These are phyloP conservation scores for Scomber colias DNA, from an alignment of 2,113 vertebrate species.

Conservation along the genomic window DNA sequence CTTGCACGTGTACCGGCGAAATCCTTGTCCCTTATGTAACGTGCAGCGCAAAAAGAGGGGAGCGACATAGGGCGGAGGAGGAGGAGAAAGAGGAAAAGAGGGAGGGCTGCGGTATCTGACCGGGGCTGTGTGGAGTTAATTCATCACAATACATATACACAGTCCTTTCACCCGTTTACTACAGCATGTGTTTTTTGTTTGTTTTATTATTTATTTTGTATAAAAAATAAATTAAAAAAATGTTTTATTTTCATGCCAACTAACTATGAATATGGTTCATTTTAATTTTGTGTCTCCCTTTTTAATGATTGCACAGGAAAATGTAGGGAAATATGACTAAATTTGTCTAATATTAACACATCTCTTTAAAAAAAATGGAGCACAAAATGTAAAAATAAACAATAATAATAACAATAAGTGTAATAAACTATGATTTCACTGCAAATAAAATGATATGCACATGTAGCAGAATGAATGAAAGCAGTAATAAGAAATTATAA, in stretches of 20 bases:
- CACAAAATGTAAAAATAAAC: background rate
- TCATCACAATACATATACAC: conserved; percentile 30
- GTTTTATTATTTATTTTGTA: background rate
- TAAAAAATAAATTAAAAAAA: no score
- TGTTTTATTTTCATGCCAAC: background rate
- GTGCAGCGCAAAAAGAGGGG: background rate
- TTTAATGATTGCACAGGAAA: no score
- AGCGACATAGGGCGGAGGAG: background rate
- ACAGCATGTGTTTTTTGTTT: no score
- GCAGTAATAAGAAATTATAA: background rate
- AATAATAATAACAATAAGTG: background rate
- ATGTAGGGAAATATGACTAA: no score
- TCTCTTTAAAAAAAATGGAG: no score
- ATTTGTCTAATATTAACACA: no score
- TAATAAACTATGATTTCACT: background rate
- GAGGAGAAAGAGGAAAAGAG: background rate
- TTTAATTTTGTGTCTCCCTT: no score
- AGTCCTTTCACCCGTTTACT: background rate
- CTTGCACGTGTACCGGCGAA: conserved; percentile 71
- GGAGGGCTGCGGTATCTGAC: conserved; percentile 19
- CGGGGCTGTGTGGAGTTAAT: conserved; percentile 13
- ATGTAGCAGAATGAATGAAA: background rate
- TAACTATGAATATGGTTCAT: no score
- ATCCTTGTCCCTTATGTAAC: conserved; percentile 61
- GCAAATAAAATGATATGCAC: no score